Evolutionary conservation across 2,797 vertebrate species (phyloP), one percentile per base, ranked within the genome.

Genomic region (Cirrhinus molitorella): DNA sequence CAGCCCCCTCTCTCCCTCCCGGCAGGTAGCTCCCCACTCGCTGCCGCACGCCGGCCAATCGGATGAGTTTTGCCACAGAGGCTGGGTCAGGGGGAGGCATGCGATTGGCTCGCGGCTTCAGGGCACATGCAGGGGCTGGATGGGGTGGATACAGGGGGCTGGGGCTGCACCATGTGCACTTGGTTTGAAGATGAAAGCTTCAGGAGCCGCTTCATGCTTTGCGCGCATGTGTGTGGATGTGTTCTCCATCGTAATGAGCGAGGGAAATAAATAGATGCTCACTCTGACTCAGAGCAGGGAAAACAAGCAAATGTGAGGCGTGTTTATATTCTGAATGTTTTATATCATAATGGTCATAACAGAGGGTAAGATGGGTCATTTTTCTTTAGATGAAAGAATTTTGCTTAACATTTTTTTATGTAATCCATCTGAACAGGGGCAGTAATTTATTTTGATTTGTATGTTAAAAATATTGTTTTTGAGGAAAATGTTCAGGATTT

Each of bases 141-240:
- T 19, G 84, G 88, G 86, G 83, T 51, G 81, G 89, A 83, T 90
- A 87, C 68, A 84, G 90, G 89, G 89, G 90, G 83, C 84, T 88
- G 85, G 89, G 88, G 88, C 89, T 63, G 72, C 83, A 90, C 92
- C 91, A 92, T 93, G 93, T 93, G 93, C 92, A 93, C 87, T 49
- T 89, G 92, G 90, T 93, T 92, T 93, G 88, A 92, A 92, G 92
- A 91, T 85, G 86, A 91, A 89, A 85, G 88, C 90, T 86, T 87
- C 81, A 91, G 68, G 61, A 90, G 91, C 55, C 40, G 21, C 19
- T 81, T 61, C 19, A 59, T 47, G 34, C 13, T 28, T 6, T 89
- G 80, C 67, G 17, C 68, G 59, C 73, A 40, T 81, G 66, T 71
- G 55, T 68, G 70, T 85, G 80, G 51, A 53, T 43, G 57, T 66